These are phyloP conservation scores for Eulemur albifrons DNA, from an alignment of 2,797 vertebrate species.

Conservation along the genomic window DNA sequence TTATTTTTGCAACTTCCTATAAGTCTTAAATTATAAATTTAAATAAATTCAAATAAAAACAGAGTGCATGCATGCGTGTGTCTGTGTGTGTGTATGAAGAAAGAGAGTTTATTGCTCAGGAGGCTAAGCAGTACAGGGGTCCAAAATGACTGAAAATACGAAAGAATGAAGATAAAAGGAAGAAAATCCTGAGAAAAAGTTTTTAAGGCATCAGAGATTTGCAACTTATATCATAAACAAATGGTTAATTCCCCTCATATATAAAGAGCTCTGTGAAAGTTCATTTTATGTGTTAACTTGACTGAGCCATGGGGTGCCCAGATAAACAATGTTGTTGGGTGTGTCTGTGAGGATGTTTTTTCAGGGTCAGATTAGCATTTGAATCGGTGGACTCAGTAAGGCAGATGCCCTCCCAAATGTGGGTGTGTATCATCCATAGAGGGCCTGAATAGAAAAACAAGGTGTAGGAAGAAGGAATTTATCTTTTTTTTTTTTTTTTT, in stretches of 20 bases:
- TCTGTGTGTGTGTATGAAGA: not conserved
- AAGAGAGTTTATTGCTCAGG: not conserved
- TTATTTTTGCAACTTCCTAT: not conserved
- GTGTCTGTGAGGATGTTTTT: not conserved
- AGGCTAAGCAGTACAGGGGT: not conserved
- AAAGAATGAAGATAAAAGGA: not conserved
- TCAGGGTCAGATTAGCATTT: too few relatives aligned
- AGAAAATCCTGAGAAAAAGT: not conserved
- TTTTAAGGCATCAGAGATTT: not conserved
- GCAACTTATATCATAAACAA: not conserved
- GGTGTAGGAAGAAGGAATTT: too few relatives aligned
- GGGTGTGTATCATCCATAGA: too few relatives aligned
- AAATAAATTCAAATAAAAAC: not conserved
- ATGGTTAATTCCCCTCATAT: not conserved
- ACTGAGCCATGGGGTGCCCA: not conserved
- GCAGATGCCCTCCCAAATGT: not conserved
- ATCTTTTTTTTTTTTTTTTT: too few relatives aligned
- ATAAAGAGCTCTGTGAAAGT: not conserved
- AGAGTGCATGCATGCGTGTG: too few relatives aligned
- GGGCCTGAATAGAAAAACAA: too few relatives aligned
- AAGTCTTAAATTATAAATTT: not conserved
- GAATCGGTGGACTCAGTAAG: not conserved
- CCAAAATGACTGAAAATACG: not conserved
- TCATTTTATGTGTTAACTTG: not conserved
- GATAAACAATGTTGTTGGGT: not conserved